These are phyloP conservation scores for Dromiciops gliroides DNA, from an alignment of 2,113 vertebrate genomes.

Conservation along the genomic window DNA sequence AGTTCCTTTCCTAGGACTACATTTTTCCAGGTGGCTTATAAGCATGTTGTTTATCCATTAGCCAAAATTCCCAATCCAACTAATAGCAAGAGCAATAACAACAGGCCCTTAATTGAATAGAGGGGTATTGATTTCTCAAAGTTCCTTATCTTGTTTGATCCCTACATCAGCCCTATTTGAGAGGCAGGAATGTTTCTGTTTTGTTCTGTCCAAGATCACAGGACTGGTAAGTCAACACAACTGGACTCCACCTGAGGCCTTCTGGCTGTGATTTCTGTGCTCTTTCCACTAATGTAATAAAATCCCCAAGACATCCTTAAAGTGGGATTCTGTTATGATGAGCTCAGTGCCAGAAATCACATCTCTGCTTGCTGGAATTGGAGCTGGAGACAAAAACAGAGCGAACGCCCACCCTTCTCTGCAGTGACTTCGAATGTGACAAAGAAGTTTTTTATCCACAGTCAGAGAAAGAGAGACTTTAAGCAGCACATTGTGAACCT, in stretches of 20 bases:
- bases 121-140: background rate
- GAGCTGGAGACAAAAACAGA: constrained; percentile 1
- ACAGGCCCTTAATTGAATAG: background rate
- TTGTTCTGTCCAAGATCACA: background rate
- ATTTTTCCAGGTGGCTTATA: background rate
- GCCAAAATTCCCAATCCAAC: background rate
- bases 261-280: background rate
- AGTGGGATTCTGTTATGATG: background rate
- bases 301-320: background rate
- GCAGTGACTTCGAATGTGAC: background rate
- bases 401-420: background rate
- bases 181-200: background rate
- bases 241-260: background rate
- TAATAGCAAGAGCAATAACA: background rate
- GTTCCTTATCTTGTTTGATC: background rate
- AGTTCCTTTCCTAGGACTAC: too few species aligned
- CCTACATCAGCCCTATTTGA: background rate
- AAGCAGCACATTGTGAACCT: background rate
- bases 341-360: constrained; percentile 1
- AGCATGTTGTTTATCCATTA: background rate
- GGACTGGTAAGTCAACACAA: background rate
- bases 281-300: background rate
- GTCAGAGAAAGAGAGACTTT: background rate
- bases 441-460: background rate
- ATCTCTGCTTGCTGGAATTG: background rate